Conservation (phyloP, 2,797 vertebrate genomes). For the Linurgus olivaceus region DNA sequence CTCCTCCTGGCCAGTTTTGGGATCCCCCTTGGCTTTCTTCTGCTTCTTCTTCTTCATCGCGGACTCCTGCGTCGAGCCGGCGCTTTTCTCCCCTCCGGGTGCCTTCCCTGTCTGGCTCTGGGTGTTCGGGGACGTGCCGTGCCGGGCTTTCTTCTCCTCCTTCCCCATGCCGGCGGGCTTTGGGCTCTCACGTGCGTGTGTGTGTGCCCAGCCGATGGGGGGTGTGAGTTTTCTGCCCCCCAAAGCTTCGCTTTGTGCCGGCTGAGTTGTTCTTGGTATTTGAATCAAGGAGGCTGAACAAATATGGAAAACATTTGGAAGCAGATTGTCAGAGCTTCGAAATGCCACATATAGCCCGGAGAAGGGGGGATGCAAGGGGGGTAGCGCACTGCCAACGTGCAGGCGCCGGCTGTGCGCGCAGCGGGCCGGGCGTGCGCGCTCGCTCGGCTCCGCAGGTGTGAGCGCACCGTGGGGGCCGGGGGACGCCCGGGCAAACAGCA, state of each 20-base stretch:
- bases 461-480: accelerated
- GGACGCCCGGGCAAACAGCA: background rate
- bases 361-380: constrained; percentile 79
- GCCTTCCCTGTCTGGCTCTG: constrained; percentile 34
- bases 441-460: accelerated
- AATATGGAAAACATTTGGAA: constrained; percentile 98
- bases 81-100: background rate
- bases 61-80: background rate
- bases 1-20: constrained; percentile 63
- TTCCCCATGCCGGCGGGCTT: constrained; percentile 50
- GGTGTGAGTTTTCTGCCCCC: constrained; percentile 14
- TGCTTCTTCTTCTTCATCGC: constrained; percentile 58
- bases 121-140: background rate
- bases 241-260: constrained; percentile 69
- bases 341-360: constrained; percentile 87
- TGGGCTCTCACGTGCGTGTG: background rate
- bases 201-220: background rate
- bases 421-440: background rate
- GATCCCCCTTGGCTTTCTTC: constrained; percentile 65
- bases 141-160: constrained; percentile 44
- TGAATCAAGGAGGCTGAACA: constrained; percentile 88
- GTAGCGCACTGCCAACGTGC: constrained; percentile 81
- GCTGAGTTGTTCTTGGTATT: constrained; percentile 77
- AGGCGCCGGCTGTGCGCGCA: accelerated
- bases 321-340: constrained; percentile 78